Evolutionary conservation across 2,113 vertebrate species (phyloP).

Genomic region (Odobenus rosmarus): DNA sequence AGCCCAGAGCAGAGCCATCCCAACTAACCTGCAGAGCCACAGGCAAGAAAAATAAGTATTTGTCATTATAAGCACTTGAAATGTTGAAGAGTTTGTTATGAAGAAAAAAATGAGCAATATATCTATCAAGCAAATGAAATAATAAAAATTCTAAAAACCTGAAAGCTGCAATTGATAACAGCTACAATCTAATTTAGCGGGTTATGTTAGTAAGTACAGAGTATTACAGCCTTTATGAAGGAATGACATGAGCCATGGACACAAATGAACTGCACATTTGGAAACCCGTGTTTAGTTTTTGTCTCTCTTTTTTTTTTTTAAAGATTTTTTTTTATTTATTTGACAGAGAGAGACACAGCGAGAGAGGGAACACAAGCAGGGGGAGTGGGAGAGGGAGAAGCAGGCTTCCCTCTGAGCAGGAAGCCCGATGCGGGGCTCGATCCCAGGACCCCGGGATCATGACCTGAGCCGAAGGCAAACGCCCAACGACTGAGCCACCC

Average conservation of each 20-base stretch:
- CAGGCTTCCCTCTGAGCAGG: no score
- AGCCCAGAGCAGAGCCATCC: neutral
- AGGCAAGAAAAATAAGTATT: neutral
- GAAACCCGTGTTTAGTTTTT: neutral
- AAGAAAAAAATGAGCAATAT: neutral
- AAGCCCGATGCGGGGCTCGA: no score
- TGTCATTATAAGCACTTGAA: neutral
- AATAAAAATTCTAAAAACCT: neutral
- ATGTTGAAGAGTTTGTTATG: neutral
- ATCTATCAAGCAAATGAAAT: slow-evolving; percentile 7
- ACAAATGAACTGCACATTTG: neutral
- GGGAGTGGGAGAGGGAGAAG: no score
- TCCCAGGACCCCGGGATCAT: no score
- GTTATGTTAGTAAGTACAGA: neutral
- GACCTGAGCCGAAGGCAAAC: no score
- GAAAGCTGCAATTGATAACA: neutral
- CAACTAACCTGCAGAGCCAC: neutral
- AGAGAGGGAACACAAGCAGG: no score
- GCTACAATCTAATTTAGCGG: slow-evolving; percentile 1
- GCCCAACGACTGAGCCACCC: no score
- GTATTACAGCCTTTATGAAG: neutral
- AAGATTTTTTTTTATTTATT: no score
- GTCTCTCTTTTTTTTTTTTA: no score
- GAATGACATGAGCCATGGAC: neutral
- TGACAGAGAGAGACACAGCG: no score